Base-by-base conservation (phyloP, 2,888 invertebrate species). In the Agrotis segetum region DNA sequence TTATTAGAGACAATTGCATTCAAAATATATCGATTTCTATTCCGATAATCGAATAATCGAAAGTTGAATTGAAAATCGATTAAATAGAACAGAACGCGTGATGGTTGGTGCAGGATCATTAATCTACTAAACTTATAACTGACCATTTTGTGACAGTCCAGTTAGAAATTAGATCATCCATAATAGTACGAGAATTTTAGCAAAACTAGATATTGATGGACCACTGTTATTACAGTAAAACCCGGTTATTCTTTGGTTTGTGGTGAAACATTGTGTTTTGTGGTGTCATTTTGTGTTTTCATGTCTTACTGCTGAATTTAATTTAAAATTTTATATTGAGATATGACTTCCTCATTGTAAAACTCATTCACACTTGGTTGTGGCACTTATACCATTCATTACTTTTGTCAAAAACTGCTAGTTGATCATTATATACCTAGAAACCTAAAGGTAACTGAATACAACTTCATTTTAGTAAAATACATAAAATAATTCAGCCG, bases 31-130 rank as follows among this genome's bases (percentile, higher is more conserved):
- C 17, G 14, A 49, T 21, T n/a, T 21, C 13, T 24, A 62, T 21
- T 40, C 11, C 21, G 4, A 56, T 14, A 44, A 11, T 24, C 71
- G 24, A 50, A 44, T 19, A 24, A 34, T 52, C 16, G 9, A 40
- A 19, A 44, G 21, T n/a, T 53, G 58, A 75, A 66, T 69, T 55
- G 2, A 67, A 77, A 71, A 81, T 81, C 77, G 82, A 81, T 58
- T 79, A 81, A 77, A 81, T 63, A 21, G 50, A 58, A 52, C 19
- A 21, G 50, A 58, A 52, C 19, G 34, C 55, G 61, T 67, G 62
- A 77, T 80, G 77, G 78, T 78, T 72, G 79, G 79, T 79, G 79
- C 79, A 61, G 82, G 79, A 66, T 55, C 44, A n/a, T 60, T 79
- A 79, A 82, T 69, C 47, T 67, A 81, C 83, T 81, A 81, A 81